Conservation (phyloP, 2,888 invertebrate species). For the Elmis aenea region DNA sequence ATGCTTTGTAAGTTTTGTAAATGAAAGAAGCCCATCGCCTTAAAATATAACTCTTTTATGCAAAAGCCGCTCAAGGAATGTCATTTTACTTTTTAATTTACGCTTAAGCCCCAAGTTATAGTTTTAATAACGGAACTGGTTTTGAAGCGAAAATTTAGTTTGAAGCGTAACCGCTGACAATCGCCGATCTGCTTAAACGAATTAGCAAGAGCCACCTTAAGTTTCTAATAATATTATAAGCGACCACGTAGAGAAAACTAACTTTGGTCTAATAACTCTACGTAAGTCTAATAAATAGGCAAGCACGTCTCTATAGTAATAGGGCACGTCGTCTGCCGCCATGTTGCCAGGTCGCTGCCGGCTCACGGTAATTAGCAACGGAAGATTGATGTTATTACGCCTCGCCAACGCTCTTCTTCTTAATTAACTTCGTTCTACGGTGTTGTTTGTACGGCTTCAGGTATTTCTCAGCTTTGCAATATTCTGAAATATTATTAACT, state of each 20-base stretch:
- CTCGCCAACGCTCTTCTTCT: conserved; percentile 32
- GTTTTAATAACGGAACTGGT: too few relatives aligned
- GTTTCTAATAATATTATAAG: not conserved
- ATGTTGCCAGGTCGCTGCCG: conserved; percentile 28
- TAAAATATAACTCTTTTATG: too few relatives aligned
- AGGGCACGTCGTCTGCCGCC: conserved; percentile 27
- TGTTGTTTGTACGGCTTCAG: conserved; percentile 28
- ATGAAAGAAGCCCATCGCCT: too few relatives aligned
- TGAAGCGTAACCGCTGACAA: too few relatives aligned
- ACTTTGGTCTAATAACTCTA: conserved; percentile 19
- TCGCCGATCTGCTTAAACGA: too few relatives aligned
- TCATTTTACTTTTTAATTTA: too few relatives aligned
- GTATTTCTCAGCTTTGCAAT: conserved; percentile 16
- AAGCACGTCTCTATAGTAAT: conserved; percentile 22
- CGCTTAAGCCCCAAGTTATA: too few relatives aligned
- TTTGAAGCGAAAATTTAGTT: too few relatives aligned
- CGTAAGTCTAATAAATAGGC: conserved; percentile 20
- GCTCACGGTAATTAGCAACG: conserved; percentile 33
- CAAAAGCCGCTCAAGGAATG: too few relatives aligned
- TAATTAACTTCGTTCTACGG: conserved; percentile 33
- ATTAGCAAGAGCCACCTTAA: too few relatives aligned
- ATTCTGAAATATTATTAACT: conserved; percentile 20
- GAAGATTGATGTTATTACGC: conserved; percentile 36
- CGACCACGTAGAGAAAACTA: conserved; percentile 17
- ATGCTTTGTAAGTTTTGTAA: too few relatives aligned